Evolutionary conservation across 2,888 invertebrate genomes (phyloP).

Genomic region (Mantis religiosa): DNA sequence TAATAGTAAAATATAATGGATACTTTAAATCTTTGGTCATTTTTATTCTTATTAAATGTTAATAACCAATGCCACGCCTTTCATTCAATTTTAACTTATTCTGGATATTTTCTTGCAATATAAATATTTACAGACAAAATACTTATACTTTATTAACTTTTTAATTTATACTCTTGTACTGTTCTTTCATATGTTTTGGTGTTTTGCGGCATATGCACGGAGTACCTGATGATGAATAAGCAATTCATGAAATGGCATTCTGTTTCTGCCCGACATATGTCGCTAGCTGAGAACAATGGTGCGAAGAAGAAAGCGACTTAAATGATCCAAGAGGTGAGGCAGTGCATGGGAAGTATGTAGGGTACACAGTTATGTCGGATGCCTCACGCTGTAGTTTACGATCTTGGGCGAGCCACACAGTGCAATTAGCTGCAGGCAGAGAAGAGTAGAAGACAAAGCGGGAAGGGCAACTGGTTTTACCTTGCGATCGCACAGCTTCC

Average conservation of each 20-base stretch:
- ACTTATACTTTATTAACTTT: background rate
- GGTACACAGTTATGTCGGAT: background rate
- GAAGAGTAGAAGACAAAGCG: background rate
- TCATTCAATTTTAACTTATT: no score
- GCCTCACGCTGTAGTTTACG: background rate
- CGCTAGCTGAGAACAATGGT: background rate
- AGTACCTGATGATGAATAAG: background rate
- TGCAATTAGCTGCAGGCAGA: background rate
- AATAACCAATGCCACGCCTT: no score
- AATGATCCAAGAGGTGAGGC: background rate
- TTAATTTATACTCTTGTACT: background rate
- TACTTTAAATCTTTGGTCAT: no score
- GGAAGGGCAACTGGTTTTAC: background rate
- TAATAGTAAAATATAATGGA: no score
- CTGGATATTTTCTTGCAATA: no score
- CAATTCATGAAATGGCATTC: background rate
- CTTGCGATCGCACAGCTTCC: background rate
- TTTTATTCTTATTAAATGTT: no score
- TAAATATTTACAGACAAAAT: no score
- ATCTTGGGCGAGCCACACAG: background rate
- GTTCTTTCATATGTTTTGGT: background rate
- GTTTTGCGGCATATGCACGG: background rate
- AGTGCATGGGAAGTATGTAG: background rate
- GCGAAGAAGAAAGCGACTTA: background rate
- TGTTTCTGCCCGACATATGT: background rate